These are phyloP conservation scores for Epinephelus lanceolatus DNA, from an alignment of 2,113 vertebrate genomes.

Conservation along the genomic window DNA sequence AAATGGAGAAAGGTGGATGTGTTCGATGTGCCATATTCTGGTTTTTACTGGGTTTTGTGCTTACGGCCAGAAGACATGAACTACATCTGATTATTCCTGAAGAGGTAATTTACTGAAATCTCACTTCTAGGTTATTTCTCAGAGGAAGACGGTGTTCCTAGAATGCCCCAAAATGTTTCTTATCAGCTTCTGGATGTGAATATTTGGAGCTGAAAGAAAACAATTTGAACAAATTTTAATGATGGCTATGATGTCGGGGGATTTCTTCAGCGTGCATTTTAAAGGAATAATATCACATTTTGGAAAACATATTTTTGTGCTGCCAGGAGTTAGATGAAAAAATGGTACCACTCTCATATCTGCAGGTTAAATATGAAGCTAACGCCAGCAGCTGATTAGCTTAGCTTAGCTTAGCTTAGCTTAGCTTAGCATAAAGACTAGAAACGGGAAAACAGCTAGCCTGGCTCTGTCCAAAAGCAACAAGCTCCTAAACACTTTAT, in stretches of 20 bases:
- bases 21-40: background rate
- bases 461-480: too few relatives aligned
- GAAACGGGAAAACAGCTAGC: background rate
- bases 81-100: slow-evolving; percentile 9
- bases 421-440: background rate
- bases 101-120: slow-evolving; percentile 12
- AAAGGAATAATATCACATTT: background rate
- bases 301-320: background rate
- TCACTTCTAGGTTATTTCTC: background rate
- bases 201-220: background rate
- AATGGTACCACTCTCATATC: background rate
- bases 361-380: background rate
- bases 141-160: background rate
- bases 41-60: slow-evolving; percentile 43
- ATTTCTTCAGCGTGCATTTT: background rate
- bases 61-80: slow-evolving; percentile 14
- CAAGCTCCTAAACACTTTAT: too few relatives aligned
- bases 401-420: slow-evolving; percentile 19
- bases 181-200: background rate
- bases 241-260: too few relatives aligned
- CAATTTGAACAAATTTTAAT: background rate
- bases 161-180: background rate
- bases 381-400: background rate
- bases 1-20: slow-evolving; percentile 48
- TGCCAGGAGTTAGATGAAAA: background rate